Conservation (phyloP, 1,140 invertebrate species). For the Leptinotarsa texana region DNA sequence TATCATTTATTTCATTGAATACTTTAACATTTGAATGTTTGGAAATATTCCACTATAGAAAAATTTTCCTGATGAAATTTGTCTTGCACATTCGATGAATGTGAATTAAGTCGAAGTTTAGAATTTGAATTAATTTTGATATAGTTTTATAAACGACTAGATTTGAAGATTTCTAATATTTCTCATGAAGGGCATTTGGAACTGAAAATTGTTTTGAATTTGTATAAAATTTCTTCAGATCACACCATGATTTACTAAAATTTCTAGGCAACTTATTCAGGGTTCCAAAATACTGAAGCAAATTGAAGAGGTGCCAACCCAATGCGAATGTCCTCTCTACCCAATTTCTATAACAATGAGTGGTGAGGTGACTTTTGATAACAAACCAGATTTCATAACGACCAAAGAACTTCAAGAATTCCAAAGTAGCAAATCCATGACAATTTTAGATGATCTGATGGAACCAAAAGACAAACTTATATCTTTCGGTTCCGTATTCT, state of each 20-base stretch:
- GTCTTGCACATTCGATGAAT: too few species aligned
- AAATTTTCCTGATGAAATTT: too few species aligned
- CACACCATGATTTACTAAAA: not conserved
- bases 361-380: conserved; percentile 43
- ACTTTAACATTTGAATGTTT: too few species aligned
- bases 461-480: not conserved
- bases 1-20: too few species aligned
- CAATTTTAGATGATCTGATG: conserved; percentile 6
- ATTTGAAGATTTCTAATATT: too few species aligned
- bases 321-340: conserved; percentile 57
- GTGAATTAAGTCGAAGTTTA: too few species aligned
- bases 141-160: too few species aligned
- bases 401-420: not conserved
- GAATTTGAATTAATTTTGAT: too few species aligned
- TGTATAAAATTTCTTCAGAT: too few species aligned
- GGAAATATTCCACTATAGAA: too few species aligned
- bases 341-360: conserved; percentile 55
- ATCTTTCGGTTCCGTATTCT: not conserved
- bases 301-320: conserved; percentile 59
- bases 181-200: too few species aligned
- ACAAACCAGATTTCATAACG: conserved; percentile 7
- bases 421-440: not conserved
- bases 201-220: too few species aligned
- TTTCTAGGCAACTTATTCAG: conserved; percentile 58
- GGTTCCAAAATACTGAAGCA: conserved; percentile 57